Percentiles rank a stretch among this genome's conserved stretches.
Evolutionary conservation across 1,140 invertebrate genomes (phyloP).

Genomic region (Ceratosolen fusciceps): DNA sequence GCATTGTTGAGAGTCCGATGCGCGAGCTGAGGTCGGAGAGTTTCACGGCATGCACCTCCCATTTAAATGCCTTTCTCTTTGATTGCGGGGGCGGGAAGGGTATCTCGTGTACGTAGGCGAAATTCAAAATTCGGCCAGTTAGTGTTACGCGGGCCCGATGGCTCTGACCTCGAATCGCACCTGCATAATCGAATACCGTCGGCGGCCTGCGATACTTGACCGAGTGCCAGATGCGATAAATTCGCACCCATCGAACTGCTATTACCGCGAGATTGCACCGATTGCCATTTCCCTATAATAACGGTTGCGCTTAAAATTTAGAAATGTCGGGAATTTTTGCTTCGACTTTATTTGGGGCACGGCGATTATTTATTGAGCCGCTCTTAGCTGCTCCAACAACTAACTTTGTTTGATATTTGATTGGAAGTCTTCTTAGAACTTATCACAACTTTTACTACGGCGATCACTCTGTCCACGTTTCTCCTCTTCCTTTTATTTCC

Average conservation of each 20-base stretch:
- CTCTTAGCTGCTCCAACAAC: neutral
- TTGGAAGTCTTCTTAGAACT: no score
- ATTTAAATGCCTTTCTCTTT: slow-evolving; percentile 5
- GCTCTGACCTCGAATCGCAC: slow-evolving; percentile 24
- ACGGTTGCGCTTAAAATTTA: neutral
- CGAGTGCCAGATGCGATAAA: neutral
- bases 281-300: neutral
- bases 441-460: no score
- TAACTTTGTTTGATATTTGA: neutral
- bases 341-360: neutral
- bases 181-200: neutral
- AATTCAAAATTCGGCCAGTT: slow-evolving; percentile 16
- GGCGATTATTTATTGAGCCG: neutral
- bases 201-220: neutral
- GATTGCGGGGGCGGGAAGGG: neutral
- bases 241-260: neutral
- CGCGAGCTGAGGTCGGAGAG: neutral
- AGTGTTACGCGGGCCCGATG: neutral
- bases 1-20: neutral
- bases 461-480: no score
- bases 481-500: neutral
- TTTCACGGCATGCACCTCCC: neutral
- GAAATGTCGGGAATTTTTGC: neutral
- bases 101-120: neutral
- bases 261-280: neutral